A percentile compares a stretch with the other conserved stretches of the same genome.
These are phyloP conservation scores for Erebia palarica DNA, from an alignment of 2,888 invertebrate genomes.

Conservation along the genomic window DNA sequence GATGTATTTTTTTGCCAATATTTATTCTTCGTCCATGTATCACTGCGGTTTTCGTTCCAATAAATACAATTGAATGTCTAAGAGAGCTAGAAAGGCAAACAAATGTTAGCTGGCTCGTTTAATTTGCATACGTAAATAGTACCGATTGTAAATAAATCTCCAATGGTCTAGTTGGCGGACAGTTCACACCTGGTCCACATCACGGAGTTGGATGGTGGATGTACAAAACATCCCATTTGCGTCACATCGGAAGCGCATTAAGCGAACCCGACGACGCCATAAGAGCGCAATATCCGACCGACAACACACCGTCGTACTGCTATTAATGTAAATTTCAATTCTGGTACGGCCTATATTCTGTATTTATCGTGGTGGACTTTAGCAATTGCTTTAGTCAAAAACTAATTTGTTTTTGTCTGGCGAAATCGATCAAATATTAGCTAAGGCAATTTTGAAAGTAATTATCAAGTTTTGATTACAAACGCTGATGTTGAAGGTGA, in stretches of 20 bases:
- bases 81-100: constrained; percentile 14
- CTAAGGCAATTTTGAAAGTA: constrained; percentile 3
- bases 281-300: constrained; percentile 77
- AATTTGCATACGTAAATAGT: constrained; percentile 16
- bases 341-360: constrained; percentile 11
- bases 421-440: constrained; percentile 10
- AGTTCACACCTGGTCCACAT: constrained; percentile 52
- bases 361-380: constrained; percentile 19
- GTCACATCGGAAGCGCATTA: constrained; percentile 79
- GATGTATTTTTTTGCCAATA: constrained; percentile 10
- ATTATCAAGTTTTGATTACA: constrained; percentile 13
- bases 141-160: constrained; percentile 16
- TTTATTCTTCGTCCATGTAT: constrained; percentile 17
- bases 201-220: constrained; percentile 29
- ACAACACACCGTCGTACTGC: constrained; percentile 39
- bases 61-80: constrained; percentile 21
- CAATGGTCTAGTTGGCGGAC: constrained; percentile 17
- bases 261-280: constrained; percentile 64
- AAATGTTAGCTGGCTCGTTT: constrained; percentile 4
- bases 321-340: constrained; percentile 36
- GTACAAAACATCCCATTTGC: constrained; percentile 73
- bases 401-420: not conserved
- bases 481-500: not conserved
- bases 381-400: constrained; percentile 7
- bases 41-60: constrained; percentile 10